Evolutionary conservation across 2,113 vertebrate species (phyloP).

Genomic region (Turdus rufiventris): DNA sequence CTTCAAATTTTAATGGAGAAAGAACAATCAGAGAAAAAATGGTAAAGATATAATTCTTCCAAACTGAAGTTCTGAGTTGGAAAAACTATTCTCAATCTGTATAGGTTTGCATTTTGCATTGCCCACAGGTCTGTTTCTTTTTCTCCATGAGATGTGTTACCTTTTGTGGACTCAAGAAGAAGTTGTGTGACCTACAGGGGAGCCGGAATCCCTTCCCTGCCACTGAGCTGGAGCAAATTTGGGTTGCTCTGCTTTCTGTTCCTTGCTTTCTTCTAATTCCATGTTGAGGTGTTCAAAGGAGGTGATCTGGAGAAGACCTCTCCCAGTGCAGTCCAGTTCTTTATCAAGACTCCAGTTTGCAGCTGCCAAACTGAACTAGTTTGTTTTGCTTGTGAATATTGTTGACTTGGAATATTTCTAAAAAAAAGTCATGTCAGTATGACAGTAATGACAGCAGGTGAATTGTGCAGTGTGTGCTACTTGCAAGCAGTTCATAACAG

Average conservation of each 20-base stretch:
- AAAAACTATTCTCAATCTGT: neutral
- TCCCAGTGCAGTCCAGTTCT: neutral
- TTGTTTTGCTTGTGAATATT: neutral
- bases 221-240: neutral
- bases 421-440: neutral
- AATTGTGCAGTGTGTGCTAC: neutral
- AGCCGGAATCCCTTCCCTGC: neutral
- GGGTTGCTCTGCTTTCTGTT: neutral
- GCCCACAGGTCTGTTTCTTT: neutral
- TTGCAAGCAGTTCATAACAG: neutral
- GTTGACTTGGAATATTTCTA: neutral
- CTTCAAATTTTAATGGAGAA: neutral
- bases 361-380: neutral
- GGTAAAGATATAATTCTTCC: neutral
- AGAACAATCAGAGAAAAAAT: neutral
- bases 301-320: neutral
- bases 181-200: neutral
- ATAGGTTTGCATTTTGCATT: neutral
- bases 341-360: neutral
- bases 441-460: neutral
- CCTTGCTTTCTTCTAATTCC: neutral
- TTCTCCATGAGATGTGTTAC: neutral
- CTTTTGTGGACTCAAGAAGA: neutral
- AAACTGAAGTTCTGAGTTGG: neutral
- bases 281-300: rapidly evolving